Conservation (phyloP, 2,888 invertebrate species). For the Campoplex nolae region DNA sequence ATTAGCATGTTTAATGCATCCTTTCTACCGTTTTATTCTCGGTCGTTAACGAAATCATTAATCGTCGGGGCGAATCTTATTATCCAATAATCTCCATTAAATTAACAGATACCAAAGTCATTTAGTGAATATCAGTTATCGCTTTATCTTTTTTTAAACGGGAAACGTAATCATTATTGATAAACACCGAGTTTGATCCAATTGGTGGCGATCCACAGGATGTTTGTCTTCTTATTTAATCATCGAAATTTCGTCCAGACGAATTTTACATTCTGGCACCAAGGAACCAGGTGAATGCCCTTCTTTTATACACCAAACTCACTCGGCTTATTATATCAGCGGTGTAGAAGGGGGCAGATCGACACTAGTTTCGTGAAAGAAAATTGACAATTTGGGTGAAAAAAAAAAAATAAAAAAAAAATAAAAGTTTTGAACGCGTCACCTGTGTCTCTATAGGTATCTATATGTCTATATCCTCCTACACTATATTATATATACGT, state of each 20-base stretch:
- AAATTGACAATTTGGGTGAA: slow-evolving; percentile 73
- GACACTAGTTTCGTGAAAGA: slow-evolving; percentile 43
- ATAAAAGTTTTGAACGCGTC: slow-evolving; percentile 69
- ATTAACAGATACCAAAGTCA: background rate
- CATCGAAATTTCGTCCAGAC: slow-evolving; percentile 5
- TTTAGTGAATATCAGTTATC: background rate
- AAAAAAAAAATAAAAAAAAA: slow-evolving; percentile 43
- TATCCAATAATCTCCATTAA: background rate
- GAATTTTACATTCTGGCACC: background rate
- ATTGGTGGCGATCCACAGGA: background rate
- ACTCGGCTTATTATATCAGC: background rate
- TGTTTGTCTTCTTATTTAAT: slow-evolving; percentile 19
- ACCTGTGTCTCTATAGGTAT: slow-evolving; percentile 68
- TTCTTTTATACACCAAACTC: slow-evolving; percentile 14
- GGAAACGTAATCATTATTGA: background rate
- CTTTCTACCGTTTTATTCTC: slow-evolving; percentile 24
- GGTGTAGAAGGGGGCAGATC: slow-evolving; percentile 3
- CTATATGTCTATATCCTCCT: slow-evolving; percentile 3
- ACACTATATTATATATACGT: too few relatives aligned
- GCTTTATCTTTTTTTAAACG: too few relatives aligned
- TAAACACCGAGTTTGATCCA: background rate
- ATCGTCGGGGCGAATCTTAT: background rate
- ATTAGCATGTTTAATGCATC: slow-evolving; percentile 51
- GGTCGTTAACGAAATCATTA: slow-evolving; percentile 39
- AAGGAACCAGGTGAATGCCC: background rate